Conservation (phyloP, 2,113 vertebrate genomes). For the Archilochus colubris region DNA sequence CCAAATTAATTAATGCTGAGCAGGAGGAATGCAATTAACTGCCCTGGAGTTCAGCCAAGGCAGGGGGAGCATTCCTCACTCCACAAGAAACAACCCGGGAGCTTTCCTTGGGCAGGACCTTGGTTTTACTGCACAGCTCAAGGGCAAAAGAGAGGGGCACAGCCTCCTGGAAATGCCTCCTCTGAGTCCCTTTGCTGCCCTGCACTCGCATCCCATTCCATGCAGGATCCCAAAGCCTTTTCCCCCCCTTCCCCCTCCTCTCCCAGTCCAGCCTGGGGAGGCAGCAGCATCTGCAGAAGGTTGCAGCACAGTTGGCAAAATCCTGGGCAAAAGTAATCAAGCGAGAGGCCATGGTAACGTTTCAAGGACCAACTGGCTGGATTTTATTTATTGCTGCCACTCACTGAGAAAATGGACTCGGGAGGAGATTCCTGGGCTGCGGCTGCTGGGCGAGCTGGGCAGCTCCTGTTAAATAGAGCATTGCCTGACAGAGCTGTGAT, state of each 20-base stretch:
- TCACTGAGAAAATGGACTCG: constrained; percentile 53
- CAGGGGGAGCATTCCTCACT: background rate
- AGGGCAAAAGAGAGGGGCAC: background rate
- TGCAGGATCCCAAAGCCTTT: rapidly evolving
- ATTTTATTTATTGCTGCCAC: constrained; percentile 62
- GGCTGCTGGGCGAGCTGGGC: background rate
- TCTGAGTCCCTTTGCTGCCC: background rate
- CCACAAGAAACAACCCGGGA: background rate
- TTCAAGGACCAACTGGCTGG: constrained; percentile 53
- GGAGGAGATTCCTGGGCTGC: constrained; percentile 44
- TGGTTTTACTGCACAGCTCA: rapidly evolving
- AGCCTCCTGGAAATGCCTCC: background rate
- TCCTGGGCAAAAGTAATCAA: constrained; percentile 24
- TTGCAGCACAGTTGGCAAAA: constrained; percentile 11
- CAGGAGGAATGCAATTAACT: constrained; percentile 56
- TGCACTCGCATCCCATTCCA: rapidly evolving
- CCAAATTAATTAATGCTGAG: constrained; percentile 60
- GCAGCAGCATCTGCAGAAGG: constrained; percentile 3
- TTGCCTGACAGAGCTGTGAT: constrained; percentile 61
- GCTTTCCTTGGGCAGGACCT: background rate
- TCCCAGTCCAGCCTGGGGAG: background rate
- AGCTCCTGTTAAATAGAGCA: constrained; percentile 65
- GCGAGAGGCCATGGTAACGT: background rate
- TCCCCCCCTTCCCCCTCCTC: background rate
- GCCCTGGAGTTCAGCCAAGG: constrained; percentile 45